Conservation (phyloP, 2,888 invertebrate species). For the Cyaniris semiargus region DNA sequence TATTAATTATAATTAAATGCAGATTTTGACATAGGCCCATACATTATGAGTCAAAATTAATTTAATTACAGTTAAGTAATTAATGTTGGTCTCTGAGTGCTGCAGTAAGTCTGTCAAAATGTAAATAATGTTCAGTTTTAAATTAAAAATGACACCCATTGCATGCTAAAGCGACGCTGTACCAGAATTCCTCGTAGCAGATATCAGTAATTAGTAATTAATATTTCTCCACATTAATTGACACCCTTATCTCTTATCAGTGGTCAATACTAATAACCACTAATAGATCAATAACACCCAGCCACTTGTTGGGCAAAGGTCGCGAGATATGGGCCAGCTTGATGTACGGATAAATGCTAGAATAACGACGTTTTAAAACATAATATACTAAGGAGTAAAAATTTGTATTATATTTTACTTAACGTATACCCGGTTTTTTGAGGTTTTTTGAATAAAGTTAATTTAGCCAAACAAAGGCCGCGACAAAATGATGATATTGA, state of each 20-base stretch:
- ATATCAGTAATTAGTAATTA: background rate
- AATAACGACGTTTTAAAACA: too few relatives aligned
- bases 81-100: too few relatives aligned
- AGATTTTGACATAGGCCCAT: too few relatives aligned
- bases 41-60: too few relatives aligned
- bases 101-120: background rate
- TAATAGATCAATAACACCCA: conserved; percentile 7
- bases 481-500: too few relatives aligned
- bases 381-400: too few relatives aligned
- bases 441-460: too few relatives aligned
- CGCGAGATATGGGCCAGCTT: background rate
- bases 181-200: background rate
- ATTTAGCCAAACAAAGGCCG: too few relatives aligned
- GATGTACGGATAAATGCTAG: conserved; percentile 1
- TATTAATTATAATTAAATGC: too few relatives aligned
- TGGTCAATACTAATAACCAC: background rate
- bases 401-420: too few relatives aligned
- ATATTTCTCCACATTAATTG: background rate
- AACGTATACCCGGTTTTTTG: too few relatives aligned
- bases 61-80: too few relatives aligned
- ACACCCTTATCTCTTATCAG: background rate
- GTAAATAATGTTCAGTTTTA: background rate
- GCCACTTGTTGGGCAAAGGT: conserved; percentile 18
- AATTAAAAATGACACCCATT: background rate
- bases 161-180: background rate